These are phyloP conservation scores for Ornithorhynchus anatinus DNA, from an alignment of 2,113 vertebrate species.

Conservation along the genomic window DNA sequence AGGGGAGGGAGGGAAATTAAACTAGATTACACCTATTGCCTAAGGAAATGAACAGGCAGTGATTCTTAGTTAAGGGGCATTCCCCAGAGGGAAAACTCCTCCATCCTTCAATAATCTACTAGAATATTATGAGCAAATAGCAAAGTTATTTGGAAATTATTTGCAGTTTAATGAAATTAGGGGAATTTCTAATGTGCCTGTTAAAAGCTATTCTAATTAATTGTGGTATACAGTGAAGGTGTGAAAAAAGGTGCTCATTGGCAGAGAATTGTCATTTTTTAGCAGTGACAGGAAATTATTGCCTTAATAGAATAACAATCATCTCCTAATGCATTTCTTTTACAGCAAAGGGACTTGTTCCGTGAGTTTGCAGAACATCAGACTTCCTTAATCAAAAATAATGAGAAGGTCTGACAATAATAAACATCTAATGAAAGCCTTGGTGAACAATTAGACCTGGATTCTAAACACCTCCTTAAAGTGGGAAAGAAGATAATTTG, in stretches of 20 bases:
- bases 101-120: too few species aligned
- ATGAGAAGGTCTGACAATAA: neutral
- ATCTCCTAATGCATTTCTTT: neutral
- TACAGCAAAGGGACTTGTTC: neutral
- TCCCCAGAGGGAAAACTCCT: too few species aligned
- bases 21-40: too few species aligned
- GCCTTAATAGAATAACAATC: neutral
- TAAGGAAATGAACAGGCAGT: constrained; percentile 6
- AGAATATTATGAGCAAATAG: neutral
- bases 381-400: constrained; percentile 4
- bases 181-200: neutral
- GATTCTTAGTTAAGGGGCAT: constrained; percentile 5
- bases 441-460: neutral
- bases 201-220: neutral
- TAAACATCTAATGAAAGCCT: neutral
- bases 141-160: neutral
- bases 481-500: neutral
- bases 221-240: neutral
- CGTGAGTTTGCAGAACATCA: neutral
- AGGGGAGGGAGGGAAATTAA: too few species aligned
- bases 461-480: neutral
- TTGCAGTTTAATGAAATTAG: neutral
- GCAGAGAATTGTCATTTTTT: neutral
- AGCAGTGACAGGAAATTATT: neutral
- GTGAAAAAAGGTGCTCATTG: neutral